Base-by-base conservation (phyloP, 2,113 vertebrate genomes). In the Psephotus haematonotus region DNA sequence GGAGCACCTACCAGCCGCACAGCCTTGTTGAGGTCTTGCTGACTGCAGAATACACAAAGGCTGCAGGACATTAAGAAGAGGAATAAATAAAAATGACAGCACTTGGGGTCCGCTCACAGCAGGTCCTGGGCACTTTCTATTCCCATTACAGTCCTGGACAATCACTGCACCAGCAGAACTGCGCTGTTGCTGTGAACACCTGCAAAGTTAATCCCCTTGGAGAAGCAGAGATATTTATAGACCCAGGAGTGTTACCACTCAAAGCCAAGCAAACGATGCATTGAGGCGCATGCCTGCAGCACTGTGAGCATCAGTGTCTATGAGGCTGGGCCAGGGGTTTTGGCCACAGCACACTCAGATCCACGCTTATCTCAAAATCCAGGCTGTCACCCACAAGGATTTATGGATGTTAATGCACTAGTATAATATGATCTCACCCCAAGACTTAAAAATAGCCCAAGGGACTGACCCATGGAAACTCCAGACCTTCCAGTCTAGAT, bases 381-480 rank as follows among this genome's bases (percentile, higher is more conserved):
- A 6, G 8, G 43, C 63, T 80, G 57, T 70, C 79, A 74, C n/a
- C 41, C 5, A 0, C 17, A 88, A 67, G 49, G 77, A 87, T 92
- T 95, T 91, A 49, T 39, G 57, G 49, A 70, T 82, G 37, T 27
- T 57, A 60, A 50, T 35, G 11, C 50, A 59, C 41, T 28, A 59
- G 25, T 19, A 91, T 84, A 92, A 90, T 22, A 68, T 62, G 90
- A 94, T 80, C 55, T 94, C 57, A 71, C 74, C 89, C 52, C 68
- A 13, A 27, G 85, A 75, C 41, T 95, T 93, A 62, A 93, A 97
- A 95, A 95, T 83, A 97, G 81, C 86, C 75, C 62, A 27, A 74
- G 84, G 81, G 78, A 63, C 64, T 92, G 86, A 55, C 74, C 74
- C 43, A 65, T 50, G 80, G 83, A 86, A 76, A 84, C 60, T 60